These are phyloP conservation scores for Vanessa tameamea DNA, from an alignment of 1,140 invertebrate species.

Conservation along the genomic window DNA sequence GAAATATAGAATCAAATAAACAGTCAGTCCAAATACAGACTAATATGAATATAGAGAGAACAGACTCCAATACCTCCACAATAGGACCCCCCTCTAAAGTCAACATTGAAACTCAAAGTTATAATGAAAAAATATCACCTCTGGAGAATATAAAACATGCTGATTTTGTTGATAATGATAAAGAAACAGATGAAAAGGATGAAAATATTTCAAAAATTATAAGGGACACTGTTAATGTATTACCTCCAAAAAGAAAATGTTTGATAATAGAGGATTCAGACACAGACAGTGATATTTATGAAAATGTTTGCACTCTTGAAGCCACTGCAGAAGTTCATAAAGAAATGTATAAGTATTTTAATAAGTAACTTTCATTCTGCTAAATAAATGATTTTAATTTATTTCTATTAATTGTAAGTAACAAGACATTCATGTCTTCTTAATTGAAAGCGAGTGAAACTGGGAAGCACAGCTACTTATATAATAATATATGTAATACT, in stretches of 20 bases:
- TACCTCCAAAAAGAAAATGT: constrained; percentile 19
- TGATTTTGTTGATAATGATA: neutral
- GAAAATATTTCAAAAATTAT: neutral
- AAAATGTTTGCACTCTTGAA: constrained; percentile 37
- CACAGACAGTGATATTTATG: constrained; percentile 43
- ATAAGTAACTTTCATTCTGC: neutral
- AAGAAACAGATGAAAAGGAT: neutral
- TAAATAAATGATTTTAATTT: neutral
- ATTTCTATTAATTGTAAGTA: neutral
- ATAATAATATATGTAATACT: no score
- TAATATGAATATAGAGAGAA: constrained; percentile 20
- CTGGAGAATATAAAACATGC: neutral
- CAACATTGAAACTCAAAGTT: neutral
- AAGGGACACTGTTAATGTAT: neutral
- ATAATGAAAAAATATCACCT: neutral
- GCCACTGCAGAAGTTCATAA: constrained; percentile 58
- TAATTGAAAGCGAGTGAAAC: no score
- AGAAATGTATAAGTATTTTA: constrained; percentile 40
- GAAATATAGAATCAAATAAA: constrained; percentile 33
- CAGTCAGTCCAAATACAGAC: constrained; percentile 56
- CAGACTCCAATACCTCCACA: no score
- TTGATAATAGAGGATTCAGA: constrained; percentile 64
- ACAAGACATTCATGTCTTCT: no score
- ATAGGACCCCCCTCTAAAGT: no score
- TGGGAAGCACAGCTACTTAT: no score